Percentiles rank a stretch among this genome's conserved stretches.
Evolutionary conservation across 1,140 invertebrate species (phyloP).

Genomic region (Lordiphosa stackelbergi): DNA sequence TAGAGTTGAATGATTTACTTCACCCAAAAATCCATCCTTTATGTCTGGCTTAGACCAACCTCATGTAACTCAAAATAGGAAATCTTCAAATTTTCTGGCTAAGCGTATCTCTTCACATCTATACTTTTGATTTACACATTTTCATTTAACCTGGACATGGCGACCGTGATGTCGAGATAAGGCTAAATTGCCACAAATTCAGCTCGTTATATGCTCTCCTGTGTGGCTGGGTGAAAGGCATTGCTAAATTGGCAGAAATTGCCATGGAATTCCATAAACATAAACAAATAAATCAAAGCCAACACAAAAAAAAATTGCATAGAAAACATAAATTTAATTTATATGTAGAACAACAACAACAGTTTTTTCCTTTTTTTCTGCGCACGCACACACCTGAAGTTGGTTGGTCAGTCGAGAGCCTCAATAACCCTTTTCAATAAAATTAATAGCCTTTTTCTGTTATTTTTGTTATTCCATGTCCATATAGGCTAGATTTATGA

Average conservation of each 20-base stretch:
- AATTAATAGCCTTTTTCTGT: conserved; percentile 40
- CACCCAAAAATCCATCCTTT: no score
- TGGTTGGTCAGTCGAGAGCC: conserved; percentile 2
- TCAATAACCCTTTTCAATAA: conserved; percentile 64
- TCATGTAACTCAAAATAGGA: neutral
- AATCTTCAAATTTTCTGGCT: conserved; percentile 1
- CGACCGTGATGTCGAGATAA: conserved; percentile 6
- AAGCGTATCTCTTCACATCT: conserved; percentile 10
- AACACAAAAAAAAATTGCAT: conserved; percentile 16
- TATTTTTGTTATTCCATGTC: conserved; percentile 8
- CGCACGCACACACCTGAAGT: conserved; percentile 11
- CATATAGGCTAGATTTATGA: conserved; percentile 48
- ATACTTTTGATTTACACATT: conserved; percentile 56
- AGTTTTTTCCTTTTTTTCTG: conserved; percentile 27
- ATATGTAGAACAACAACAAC: conserved; percentile 38
- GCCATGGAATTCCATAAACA: conserved; percentile 45
- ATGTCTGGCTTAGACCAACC: neutral
- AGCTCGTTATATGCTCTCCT: conserved; percentile 26
- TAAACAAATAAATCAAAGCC: conserved; percentile 68
- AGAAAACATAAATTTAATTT: conserved; percentile 43
- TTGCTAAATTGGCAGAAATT: conserved; percentile 69
- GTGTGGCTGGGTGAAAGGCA: conserved; percentile 21
- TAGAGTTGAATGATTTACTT: no score
- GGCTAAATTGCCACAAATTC: conserved; percentile 7
- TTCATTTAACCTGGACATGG: conserved; percentile 33